Conservation (phyloP, 2,797 vertebrate genomes). For the Cossypha heuglini region DNA sequence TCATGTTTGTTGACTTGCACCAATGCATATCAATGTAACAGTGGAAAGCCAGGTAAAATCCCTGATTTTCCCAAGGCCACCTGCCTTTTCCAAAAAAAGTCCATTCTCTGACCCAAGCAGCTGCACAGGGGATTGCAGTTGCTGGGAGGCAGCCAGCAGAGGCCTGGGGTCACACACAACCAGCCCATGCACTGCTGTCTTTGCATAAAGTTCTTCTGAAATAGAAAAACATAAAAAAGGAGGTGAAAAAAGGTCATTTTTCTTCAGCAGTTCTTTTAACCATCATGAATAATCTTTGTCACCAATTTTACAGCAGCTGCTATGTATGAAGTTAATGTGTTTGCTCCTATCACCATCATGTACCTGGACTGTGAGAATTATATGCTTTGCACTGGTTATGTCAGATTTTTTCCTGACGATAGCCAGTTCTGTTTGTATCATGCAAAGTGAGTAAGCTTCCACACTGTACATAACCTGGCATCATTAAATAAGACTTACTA, state of each 20-base stretch:
- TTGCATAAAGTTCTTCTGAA: not conserved
- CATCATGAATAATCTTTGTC: not conserved
- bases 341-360: rapidly evolving
- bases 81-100: not conserved
- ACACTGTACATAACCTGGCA: not conserved
- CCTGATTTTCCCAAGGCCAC: not conserved
- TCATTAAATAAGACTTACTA: not conserved
- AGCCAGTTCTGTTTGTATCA: not conserved
- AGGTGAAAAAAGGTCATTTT: not conserved
- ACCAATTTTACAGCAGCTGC: not conserved
- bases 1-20: not conserved
- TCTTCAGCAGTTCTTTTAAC: not conserved
- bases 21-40: rapidly evolving
- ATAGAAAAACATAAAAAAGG: not conserved
- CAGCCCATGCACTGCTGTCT: not conserved
- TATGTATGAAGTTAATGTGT: not conserved
- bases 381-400: not conserved
- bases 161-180: not conserved
- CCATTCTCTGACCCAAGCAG: not conserved
- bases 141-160: not conserved
- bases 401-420: not conserved
- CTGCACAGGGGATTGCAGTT: rapidly evolving
- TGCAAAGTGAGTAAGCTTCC: not conserved
- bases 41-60: not conserved
- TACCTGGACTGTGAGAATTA: not conserved